phyloP scores from a whole-genome alignment of 1,140 invertebrate genomes.

The Plectus sambesii region DNA sequence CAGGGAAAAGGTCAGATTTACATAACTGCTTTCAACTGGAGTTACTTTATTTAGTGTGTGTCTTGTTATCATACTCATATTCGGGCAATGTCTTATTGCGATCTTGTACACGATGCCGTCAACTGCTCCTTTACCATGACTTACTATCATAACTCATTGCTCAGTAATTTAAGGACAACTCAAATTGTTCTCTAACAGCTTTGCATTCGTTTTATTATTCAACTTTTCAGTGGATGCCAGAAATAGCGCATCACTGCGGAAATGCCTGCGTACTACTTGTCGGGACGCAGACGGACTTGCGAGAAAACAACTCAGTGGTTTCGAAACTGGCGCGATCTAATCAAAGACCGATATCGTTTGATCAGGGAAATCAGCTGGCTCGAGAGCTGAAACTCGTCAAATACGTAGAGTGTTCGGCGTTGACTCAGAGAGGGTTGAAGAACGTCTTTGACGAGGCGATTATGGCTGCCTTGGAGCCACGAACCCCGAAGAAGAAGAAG shows the following conservation, averaged over 20 bases:
- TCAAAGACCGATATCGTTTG: slow-evolving; percentile 87
- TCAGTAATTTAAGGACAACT: too few relatives aligned
- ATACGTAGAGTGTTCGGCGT: slow-evolving; percentile 97
- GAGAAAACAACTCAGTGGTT: slow-evolving; percentile 89
- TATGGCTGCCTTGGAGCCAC: too few relatives aligned
- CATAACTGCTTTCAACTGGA: too few relatives aligned
- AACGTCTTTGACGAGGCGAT: too few relatives aligned
- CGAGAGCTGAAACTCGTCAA: slow-evolving; percentile 98
- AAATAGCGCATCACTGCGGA: slow-evolving; percentile 98
- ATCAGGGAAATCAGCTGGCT: slow-evolving; percentile 90
- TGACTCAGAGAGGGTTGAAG: too few relatives aligned
- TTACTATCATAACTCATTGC: too few relatives aligned
- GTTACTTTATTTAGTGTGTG: too few relatives aligned
- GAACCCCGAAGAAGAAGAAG: too few relatives aligned
- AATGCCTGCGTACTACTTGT: slow-evolving; percentile 95
- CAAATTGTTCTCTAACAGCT: slow-evolving; percentile 17
- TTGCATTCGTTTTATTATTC: neutral
- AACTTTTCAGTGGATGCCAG: slow-evolving; percentile 94
- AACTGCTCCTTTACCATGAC: too few relatives aligned
- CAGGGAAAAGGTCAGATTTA: slow-evolving; percentile 79
- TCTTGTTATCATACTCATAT: too few relatives aligned
- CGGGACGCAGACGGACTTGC: slow-evolving; percentile 94
- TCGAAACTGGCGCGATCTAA: slow-evolving; percentile 98
- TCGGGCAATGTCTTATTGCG: too few relatives aligned
- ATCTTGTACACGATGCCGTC: too few relatives aligned